Conservation (phyloP, 1,140 invertebrate genomes). For the Marisa cornuarietis region DNA sequence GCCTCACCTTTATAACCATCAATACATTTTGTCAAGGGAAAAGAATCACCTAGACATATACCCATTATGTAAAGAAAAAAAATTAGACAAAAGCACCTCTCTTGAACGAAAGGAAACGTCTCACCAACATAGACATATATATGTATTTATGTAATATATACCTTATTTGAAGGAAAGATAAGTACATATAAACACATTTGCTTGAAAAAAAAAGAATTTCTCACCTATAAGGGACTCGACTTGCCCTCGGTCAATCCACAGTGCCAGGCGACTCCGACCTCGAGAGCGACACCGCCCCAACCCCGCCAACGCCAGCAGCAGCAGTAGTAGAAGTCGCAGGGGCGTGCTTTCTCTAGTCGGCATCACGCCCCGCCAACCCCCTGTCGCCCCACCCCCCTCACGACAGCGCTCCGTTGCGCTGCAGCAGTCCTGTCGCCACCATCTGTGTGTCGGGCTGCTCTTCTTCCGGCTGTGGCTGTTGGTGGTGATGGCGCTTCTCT, state of each 20-base stretch:
- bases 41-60: too few relatives aligned
- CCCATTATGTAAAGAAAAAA: too few relatives aligned
- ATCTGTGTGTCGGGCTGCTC: background rate
- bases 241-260: constrained; percentile 37
- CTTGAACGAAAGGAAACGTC: too few relatives aligned
- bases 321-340: constrained; percentile 10
- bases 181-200: background rate
- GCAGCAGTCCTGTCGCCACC: background rate
- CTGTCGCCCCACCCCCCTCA: background rate
- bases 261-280: constrained; percentile 28
- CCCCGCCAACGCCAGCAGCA: constrained; percentile 10
- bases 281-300: background rate
- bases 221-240: constrained; percentile 29
- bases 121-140: too few relatives aligned
- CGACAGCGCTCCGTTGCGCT: background rate
- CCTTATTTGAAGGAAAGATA: background rate
- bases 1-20: too few relatives aligned
- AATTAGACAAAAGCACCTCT: too few relatives aligned
- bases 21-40: too few relatives aligned
- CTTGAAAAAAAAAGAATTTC: constrained; percentile 9
- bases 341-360: background rate
- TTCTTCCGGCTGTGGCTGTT: background rate
- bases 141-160: too few relatives aligned
- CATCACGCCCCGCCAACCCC: constrained; percentile 1
- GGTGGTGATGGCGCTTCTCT: too few relatives aligned